phyloP scores from a whole-genome alignment of 2,113 vertebrate species.

The Boleophthalmus pectinirostris region DNA sequence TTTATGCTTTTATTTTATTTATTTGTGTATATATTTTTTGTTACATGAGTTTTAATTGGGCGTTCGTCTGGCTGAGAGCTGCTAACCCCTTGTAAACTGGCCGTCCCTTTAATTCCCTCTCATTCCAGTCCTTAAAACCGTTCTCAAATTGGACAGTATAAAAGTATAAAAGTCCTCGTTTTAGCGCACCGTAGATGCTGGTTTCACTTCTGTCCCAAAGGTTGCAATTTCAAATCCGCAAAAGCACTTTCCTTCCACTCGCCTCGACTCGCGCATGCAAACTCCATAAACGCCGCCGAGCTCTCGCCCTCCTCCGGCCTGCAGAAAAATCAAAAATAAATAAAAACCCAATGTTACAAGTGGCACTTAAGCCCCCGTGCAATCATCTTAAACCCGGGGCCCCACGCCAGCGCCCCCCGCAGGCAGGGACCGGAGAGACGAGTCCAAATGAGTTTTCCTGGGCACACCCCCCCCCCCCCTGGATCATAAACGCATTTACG shows the following conservation, averaged over 20 bases:
- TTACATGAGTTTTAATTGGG: no score
- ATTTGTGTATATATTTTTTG: no score
- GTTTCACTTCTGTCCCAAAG: background rate
- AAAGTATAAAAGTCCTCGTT: background rate
- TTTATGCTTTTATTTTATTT: no score
- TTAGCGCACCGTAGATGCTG: background rate
- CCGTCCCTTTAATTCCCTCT: background rate
- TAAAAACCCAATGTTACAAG: constrained; percentile 6
- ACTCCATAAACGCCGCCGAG: background rate
- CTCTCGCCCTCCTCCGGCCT: background rate
- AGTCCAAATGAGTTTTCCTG: constrained; percentile 53
- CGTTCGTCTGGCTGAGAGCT: background rate
- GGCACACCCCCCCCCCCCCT: constrained; percentile 42
- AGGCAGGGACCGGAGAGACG: constrained; percentile 7
- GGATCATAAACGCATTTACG: constrained; percentile 67
- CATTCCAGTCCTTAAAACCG: background rate
- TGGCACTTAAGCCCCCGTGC: constrained; percentile 15
- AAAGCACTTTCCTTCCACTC: background rate
- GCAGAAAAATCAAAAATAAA: constrained; percentile 2
- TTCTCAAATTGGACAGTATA: background rate
- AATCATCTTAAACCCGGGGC: constrained; percentile 28
- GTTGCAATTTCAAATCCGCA: background rate
- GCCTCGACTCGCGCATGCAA: background rate
- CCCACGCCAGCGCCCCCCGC: background rate
- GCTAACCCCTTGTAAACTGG: background rate